Base-by-base conservation (phyloP, 2,888 invertebrate species). In the Tethea ocularis region DNA sequence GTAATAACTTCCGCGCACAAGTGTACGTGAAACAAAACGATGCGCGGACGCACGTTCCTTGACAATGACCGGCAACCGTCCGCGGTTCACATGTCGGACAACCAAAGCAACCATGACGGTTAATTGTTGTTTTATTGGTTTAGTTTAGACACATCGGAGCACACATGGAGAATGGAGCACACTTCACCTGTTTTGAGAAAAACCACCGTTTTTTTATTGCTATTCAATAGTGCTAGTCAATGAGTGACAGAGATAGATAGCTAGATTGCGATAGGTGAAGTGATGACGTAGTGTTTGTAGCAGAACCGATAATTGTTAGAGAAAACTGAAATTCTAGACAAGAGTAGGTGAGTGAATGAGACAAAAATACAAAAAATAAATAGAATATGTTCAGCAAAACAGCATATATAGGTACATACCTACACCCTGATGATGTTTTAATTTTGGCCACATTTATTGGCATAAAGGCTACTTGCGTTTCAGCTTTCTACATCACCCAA, bases 61-160 rank as follows among this genome's bases (percentile, higher is more conserved):
- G 74, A 71, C 75, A 72, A 66, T 75, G 75, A 69, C 70, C 71
- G 64, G n/a, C n/a, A n/a, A n/a, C 58, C 51, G 38, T 65, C 46
- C 20, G 29, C 26, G 33, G 17, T 20, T 33, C 71, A 64, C 63
- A 67, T 63, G 61, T 59, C 70, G 66, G 64, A 64, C 61, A 65
- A 61, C 63, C 59, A 61, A 51, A 57, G 26, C 38, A 7, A 59
- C 57, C 66, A 62, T 64, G 65, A 62, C 63, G 53, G 59, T 20
- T 15, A 20, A 33, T 17, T 22, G 24, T 33, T 54, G 20, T 54
- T 36, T 54, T 33, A 54, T 36, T 33, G 36, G 33, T 5, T 20
- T 3, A 53, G 15, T n/a, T n/a, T n/a, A n/a, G n/a, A n/a, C 54
- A 29, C 10, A 10, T 7, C 22, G 11, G 29, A n/a, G n/a, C n/a